Conservation (phyloP, 2,113 vertebrate genomes). For the Pycnonotus jocosus region DNA sequence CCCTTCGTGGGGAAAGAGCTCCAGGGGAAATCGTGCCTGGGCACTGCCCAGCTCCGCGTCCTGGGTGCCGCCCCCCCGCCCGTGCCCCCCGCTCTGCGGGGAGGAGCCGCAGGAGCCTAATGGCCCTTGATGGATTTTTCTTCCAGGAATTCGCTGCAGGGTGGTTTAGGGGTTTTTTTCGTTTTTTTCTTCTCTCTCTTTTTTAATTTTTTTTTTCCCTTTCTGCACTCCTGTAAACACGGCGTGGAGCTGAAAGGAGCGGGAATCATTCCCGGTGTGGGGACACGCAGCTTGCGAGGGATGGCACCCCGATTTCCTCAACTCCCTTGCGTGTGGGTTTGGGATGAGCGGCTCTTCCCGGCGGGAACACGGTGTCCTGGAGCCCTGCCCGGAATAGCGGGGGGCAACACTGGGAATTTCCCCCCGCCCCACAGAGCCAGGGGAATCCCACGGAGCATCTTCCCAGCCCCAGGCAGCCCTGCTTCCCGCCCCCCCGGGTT, state of each 20-base stretch:
- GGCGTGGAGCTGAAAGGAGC: not conserved
- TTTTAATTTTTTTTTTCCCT: rapidly evolving
- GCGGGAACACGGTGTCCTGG: not conserved
- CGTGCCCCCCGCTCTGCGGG: not conserved
- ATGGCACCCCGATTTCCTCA: not conserved
- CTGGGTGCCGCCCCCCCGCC: not conserved
- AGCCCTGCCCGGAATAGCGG: not conserved
- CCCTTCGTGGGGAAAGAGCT: not conserved
- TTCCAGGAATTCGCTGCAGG: not conserved
- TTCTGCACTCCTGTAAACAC: not conserved
- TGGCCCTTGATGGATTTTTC: constrained; percentile 25
- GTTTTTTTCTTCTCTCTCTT: too few relatives aligned
- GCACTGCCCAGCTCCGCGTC: not conserved
- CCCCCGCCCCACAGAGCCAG: not conserved
- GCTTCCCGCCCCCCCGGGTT: not conserved
- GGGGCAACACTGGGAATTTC: not conserved
- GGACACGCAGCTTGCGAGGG: too few relatives aligned
- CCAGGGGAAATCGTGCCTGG: not conserved
- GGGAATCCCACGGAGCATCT: too few relatives aligned
- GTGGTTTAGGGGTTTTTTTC: not conserved
- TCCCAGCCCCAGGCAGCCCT: not conserved
- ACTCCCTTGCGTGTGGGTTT: not conserved
- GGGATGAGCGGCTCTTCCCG: not conserved
- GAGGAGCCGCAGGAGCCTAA: not conserved
- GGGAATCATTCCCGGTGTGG: not conserved